phyloP scores from a whole-genome alignment of 2,113 vertebrate species.

The Nicator chloris region DNA sequence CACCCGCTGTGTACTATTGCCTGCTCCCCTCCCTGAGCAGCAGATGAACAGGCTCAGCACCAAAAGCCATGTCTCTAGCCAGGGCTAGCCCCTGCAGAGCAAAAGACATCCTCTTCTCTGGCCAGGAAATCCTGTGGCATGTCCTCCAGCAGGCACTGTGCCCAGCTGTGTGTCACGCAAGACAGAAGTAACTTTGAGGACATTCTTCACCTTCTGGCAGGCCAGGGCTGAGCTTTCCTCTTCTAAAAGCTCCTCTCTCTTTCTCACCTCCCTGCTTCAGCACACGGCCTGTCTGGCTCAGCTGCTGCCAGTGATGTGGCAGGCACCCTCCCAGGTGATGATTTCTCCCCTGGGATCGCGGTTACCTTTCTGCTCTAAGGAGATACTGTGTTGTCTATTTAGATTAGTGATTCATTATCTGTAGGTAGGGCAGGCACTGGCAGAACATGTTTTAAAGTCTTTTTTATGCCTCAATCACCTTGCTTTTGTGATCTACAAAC shows the following conservation, averaged over 20 bases:
- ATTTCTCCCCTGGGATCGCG: not conserved
- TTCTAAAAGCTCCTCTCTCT: not conserved
- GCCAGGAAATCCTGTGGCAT: not conserved
- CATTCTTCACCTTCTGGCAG: not conserved
- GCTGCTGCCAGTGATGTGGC: not conserved
- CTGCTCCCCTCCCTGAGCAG: not conserved
- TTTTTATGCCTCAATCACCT: not conserved
- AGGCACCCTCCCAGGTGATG: not conserved
- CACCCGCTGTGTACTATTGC: fast-evolving
- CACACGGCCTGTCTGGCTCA: fast-evolving
- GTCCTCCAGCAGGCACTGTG: not conserved
- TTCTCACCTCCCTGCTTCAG: not conserved
- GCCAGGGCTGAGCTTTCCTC: not conserved
- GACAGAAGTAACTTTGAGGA: not conserved
- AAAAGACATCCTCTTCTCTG: not conserved
- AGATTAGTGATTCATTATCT: not conserved
- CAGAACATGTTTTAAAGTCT: not conserved
- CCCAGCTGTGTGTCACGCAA: not conserved
- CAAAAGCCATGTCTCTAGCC: fast-evolving
- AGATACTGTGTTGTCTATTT: not conserved
- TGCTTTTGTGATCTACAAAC: not conserved
- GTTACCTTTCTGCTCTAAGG: not conserved
- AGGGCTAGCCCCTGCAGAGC: not conserved
- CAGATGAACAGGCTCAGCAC: not conserved
- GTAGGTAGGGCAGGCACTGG: not conserved